Evolutionary conservation across 2,888 invertebrate genomes (phyloP), one percentile per base, ranked within the genome.

Genomic region (Trachelus stipa): DNA sequence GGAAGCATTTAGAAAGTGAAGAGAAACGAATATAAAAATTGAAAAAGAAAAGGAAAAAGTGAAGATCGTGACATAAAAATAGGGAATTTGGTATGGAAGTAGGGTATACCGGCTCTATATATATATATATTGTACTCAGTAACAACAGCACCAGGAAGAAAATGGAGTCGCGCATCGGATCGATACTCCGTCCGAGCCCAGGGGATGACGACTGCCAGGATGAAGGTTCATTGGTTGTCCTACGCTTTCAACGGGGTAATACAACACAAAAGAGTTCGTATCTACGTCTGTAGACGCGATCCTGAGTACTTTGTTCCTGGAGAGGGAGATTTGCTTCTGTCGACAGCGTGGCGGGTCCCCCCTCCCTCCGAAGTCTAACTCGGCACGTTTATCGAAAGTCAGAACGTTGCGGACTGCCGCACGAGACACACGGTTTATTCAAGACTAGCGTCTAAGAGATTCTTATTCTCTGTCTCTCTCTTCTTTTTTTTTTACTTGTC

Each of bases 341-440:
- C 83, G 83, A 81, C 83, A 81, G 83, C 83, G 82, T 83, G 85
- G 82, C 83, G 83, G 80, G 83, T 76, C 75, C 79, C 78, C 79
- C 69, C 77, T 9, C 9, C 56, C 6, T 23, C 23, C 6, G 15
- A 1, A 6, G 40, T 40, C 15, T 40, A 40, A 78, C 80, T 82
- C 80, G 78, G 79, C 79, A 79, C 79, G 81, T 85, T 80, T 80
- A 83, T 83, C 82, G 83, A 83, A 84, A 84, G 82, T 79, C 83
- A 85, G 82, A 83, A 76, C 74, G 78, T 77, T 79, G 79, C 80
- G 80, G 79, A 81, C 81, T 76, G 79, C 71, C 79, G 79, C 77
- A 79, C 77, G 9, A 9, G 56, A 23, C 56, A 56, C 56, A 56
- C 23, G 56, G 23, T 56, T 56, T 23, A 56, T 6, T 56, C 9